A percentile compares a stretch with the other conserved stretches of the same genome.
These are phyloP conservation scores for Pachliopta kotzebuea DNA, from an alignment of 2,888 invertebrate species.

Conservation along the genomic window DNA sequence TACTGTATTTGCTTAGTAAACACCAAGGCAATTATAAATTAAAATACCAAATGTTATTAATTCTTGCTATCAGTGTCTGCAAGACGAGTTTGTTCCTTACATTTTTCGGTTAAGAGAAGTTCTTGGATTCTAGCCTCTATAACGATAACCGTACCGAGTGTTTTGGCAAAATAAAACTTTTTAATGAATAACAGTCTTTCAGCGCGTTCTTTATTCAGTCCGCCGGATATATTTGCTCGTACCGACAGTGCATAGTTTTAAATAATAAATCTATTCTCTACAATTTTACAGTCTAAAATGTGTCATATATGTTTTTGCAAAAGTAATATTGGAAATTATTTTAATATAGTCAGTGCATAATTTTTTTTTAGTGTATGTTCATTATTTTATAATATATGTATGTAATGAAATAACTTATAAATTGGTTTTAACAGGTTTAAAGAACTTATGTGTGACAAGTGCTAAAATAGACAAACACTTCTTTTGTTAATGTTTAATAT, in stretches of 20 bases:
- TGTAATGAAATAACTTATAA: too few species aligned
- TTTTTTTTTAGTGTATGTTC: too few species aligned
- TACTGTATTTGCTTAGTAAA: slow-evolving; percentile 9
- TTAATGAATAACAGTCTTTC: slow-evolving; percentile 48
- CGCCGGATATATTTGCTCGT: slow-evolving; percentile 43
- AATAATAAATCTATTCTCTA: background rate
- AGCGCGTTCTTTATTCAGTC: slow-evolving; percentile 63
- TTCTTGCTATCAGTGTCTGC: slow-evolving; percentile 63
- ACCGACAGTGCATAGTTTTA: background rate
- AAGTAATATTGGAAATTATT: background rate
- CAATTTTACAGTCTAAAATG: background rate
- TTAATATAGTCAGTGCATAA: too few species aligned
- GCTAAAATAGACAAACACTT: too few species aligned
- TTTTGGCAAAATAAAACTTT: slow-evolving; percentile 40
- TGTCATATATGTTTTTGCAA: too few species aligned
- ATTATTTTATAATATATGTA: too few species aligned
- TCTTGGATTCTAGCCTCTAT: slow-evolving; percentile 46
- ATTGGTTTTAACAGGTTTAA: too few species aligned
- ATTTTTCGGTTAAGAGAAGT: slow-evolving; percentile 29
- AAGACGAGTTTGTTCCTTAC: slow-evolving; percentile 61
- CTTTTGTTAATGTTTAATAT: too few species aligned
- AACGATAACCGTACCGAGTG: slow-evolving; percentile 40
- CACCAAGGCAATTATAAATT: slow-evolving; percentile 9
- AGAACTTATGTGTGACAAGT: too few species aligned
- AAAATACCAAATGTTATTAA: slow-evolving; percentile 54